phyloP scores from a whole-genome alignment of 2,888 invertebrate species.

The Pachliopta kotzebuea region DNA sequence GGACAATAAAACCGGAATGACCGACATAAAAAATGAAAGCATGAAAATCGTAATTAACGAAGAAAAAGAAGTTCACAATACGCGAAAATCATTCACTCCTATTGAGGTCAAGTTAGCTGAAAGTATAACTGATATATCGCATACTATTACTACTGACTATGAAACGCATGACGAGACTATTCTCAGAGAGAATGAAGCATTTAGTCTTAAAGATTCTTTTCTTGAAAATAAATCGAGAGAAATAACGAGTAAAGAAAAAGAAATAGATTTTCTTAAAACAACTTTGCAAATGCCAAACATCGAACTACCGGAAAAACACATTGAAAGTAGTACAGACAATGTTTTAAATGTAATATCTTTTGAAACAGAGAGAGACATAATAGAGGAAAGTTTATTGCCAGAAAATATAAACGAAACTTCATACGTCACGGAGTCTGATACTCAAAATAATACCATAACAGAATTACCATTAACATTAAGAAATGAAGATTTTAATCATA shows the following conservation, averaged over 20 bases:
- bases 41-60: background rate
- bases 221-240: constrained; percentile 7
- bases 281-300: background rate
- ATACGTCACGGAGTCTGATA: background rate
- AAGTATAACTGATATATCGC: background rate
- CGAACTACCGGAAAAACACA: no score
- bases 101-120: background rate
- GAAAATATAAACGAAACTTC: background rate
- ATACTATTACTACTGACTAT: background rate
- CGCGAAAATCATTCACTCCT: background rate
- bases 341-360: background rate
- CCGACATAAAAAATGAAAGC: background rate
- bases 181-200: background rate
- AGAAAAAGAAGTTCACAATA: background rate
- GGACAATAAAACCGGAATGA: background rate
- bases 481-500: background rate
- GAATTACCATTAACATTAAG: background rate
- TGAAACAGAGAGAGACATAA: background rate
- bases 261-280: background rate
- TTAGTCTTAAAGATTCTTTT: background rate
- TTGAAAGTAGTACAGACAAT: constrained; percentile 3
- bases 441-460: background rate
- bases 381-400: background rate
- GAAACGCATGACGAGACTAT: background rate
- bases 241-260: constrained; percentile 7